Percentiles rank a stretch among this genome's conserved stretches.
Evolutionary conservation across 2,888 invertebrate genomes (phyloP).

Genomic region (Dynastes hyllus): DNA sequence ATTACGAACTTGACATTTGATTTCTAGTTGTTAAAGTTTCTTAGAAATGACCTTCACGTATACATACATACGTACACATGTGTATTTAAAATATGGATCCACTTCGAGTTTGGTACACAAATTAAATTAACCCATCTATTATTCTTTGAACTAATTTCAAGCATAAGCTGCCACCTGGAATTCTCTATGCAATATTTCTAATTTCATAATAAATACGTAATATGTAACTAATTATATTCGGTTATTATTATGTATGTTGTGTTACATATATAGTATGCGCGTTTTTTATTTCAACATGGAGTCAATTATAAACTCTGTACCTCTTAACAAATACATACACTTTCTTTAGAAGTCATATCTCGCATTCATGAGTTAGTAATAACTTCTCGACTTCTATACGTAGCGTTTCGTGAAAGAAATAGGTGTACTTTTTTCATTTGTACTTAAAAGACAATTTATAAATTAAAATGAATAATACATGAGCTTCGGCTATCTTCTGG

Average conservation of each 20-base stretch:
- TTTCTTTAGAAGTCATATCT: conserved; percentile 2
- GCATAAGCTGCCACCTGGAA: background rate
- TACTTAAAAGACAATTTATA: conserved; percentile 30
- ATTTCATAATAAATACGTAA: background rate
- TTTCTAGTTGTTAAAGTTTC: conserved; percentile 27
- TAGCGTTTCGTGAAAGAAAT: conserved; percentile 5
- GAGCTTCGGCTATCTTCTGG: conserved; percentile 32
- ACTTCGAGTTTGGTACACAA: background rate
- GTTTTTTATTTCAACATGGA: background rate
- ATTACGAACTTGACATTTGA: conserved; percentile 41
- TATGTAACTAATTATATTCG: conserved; percentile 8
- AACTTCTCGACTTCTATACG: background rate
- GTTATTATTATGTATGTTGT: background rate
- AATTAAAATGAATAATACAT: conserved; percentile 33
- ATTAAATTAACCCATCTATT: background rate
- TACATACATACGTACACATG: background rate
- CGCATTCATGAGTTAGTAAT: conserved; percentile 13
- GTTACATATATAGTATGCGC: background rate
- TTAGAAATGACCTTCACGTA: conserved; percentile 27
- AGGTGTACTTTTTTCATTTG: conserved; percentile 5
- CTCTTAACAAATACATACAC: conserved; percentile 6
- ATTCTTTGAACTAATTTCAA: background rate
- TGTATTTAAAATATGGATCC: background rate
- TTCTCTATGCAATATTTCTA: background rate
- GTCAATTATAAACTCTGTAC: conserved; percentile 15